These are phyloP conservation scores for Neuroscelio doddi DNA, from an alignment of 2,888 invertebrate genomes.

Conservation along the genomic window DNA sequence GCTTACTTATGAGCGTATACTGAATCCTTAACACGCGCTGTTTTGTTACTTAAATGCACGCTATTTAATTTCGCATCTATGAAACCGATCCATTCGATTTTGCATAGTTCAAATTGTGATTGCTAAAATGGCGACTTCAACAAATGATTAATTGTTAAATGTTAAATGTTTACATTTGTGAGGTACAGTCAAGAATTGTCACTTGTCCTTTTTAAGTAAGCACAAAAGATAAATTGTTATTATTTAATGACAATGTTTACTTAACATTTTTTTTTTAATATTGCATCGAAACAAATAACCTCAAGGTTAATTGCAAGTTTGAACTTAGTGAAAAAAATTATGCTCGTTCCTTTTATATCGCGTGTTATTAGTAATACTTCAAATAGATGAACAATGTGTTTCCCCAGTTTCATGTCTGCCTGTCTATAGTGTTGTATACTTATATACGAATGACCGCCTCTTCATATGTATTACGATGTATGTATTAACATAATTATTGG, in stretches of 20 bases:
- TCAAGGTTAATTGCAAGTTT: too few species aligned
- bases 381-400: constrained; percentile 8
- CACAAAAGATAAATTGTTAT: too few species aligned
- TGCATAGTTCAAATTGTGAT: too few species aligned
- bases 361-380: background rate
- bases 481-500: constrained; percentile 69
- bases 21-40: constrained; percentile 2
- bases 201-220: too few species aligned
- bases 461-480: constrained; percentile 63
- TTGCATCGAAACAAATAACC: too few species aligned
- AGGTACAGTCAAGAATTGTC: too few species aligned
- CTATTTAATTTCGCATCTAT: constrained; percentile 1
- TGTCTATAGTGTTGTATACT: constrained; percentile 38
- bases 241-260: too few species aligned
- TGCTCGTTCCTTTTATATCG: background rate
- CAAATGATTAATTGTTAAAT: too few species aligned
- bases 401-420: constrained; percentile 4
- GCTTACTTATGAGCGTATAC: constrained; percentile 9
- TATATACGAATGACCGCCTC: constrained; percentile 60
- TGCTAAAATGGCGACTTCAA: too few species aligned
- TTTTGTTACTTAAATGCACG: constrained; percentile 10
- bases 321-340: background rate
- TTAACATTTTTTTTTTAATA: too few species aligned
- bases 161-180: too few species aligned
- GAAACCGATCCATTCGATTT: background rate